A percentile compares a stretch with the other conserved stretches of the same genome.
These are phyloP conservation scores for Spatula clypeata DNA, from an alignment of 2,797 vertebrate species.

Conservation along the genomic window DNA sequence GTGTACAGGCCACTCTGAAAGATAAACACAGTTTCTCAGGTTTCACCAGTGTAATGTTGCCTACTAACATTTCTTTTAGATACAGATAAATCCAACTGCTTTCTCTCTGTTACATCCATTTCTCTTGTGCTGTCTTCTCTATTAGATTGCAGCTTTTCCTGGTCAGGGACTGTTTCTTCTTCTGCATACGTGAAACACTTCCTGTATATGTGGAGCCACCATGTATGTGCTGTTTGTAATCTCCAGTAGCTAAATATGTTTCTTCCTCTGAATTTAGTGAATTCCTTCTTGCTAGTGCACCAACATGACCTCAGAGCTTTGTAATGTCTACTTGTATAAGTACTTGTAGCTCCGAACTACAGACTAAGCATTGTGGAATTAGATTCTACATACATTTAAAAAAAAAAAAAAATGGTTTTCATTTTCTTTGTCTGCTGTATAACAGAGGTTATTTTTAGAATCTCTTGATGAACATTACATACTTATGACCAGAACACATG, in stretches of 20 bases:
- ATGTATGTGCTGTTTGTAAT: background rate
- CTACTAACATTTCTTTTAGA: background rate
- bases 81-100: background rate
- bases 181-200: background rate
- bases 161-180: background rate
- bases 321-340: background rate
- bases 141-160: background rate
- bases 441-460: background rate
- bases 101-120: background rate
- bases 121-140: background rate
- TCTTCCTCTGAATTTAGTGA: background rate
- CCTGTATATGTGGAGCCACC: background rate
- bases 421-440: background rate
- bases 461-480: background rate
- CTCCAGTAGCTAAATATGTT: background rate
- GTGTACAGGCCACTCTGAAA: background rate
- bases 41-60: background rate
- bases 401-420: background rate
- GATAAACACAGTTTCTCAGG: background rate
- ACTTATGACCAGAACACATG: background rate
- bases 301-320: background rate
- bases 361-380: background rate
- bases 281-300: background rate
- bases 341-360: background rate
- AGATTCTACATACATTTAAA: background rate